Evolutionary conservation across 2,113 vertebrate species (phyloP), one percentile per base, ranked within the genome.

Genomic region (Bubo blakistoni): DNA sequence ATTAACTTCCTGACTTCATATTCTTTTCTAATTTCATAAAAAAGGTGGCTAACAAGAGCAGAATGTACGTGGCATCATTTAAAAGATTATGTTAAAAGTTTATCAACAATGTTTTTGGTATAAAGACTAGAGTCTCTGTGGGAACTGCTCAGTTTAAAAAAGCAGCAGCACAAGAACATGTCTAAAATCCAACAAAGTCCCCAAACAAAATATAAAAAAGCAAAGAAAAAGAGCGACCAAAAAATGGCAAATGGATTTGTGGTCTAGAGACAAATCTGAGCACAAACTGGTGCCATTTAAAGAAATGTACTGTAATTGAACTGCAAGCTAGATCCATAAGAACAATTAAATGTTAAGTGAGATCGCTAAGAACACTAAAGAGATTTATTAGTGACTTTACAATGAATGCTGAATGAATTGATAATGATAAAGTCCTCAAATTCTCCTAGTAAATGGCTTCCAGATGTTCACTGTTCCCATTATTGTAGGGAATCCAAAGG

Each of bases 1-100:
- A 92, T 94, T 62, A 89, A 54, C 16, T 13, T 84, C 29, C 57
- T 94, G 40, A 70, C 74, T 94, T 94, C 49, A 73, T 80, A 40
- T 92, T 84, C 34, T 79, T 93, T 85, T 81, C 20, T 36, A 94
- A 30, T 66, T 94, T 91, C 86, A 71, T 95, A 30, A 81, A 92
- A 95, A 95, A 94, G 71, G 12, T 74, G 30, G 14, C 73, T 80
- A 94, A 86, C 65, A 58, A 84, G 51, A 93, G 58, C 90, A 76
- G 13, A 47, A 25, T 86, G 49, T 92, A 51, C 40, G 14, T 21
- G 8, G 1, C 22, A 49, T 42, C 49, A 21, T 49, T 69, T 36
- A 92, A 80, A 81, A 94, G 27, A n/a, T 81, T 94, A 70, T 91
- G 13, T 38, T 91, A 58, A 88, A 72, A 27, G 7, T 87, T 80